These are phyloP conservation scores for Microtus montanus DNA, from an alignment of 2,113 vertebrate genomes.

Conservation along the genomic window DNA sequence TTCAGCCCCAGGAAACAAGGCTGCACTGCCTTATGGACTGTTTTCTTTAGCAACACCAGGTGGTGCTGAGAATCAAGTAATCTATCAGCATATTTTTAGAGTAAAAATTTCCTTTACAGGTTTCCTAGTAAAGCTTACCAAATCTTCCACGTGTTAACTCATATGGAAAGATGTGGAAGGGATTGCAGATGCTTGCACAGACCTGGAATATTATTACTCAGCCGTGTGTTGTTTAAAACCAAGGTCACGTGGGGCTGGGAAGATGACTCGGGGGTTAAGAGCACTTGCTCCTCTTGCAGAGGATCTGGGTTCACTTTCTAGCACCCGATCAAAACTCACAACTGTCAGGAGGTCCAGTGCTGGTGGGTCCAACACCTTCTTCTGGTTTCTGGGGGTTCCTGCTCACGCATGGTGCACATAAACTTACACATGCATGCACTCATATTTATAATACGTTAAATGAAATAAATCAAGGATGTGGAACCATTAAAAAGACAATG, in stretches of 20 bases:
- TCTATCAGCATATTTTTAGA: neutral
- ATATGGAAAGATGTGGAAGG: neutral
- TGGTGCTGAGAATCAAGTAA: slow-evolving; percentile 9
- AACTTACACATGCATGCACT: neutral
- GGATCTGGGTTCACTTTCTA: neutral
- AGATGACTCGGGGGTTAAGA: neutral
- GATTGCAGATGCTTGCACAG: too few relatives aligned
- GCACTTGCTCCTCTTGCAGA: neutral
- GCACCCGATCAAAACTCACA: too few relatives aligned
- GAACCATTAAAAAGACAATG: neutral
- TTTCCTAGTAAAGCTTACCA: neutral
- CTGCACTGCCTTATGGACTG: too few relatives aligned
- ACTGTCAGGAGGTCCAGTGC: neutral
- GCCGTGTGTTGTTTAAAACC: neutral
- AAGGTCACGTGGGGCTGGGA: neutral
- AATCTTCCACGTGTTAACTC: neutral
- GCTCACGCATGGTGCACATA: neutral
- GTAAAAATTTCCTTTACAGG: neutral
- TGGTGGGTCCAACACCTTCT: neutral
- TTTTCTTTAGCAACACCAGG: neutral
- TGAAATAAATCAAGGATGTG: neutral
- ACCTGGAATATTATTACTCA: neutral
- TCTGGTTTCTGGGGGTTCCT: neutral
- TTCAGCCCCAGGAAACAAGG: neutral
- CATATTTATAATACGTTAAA: neutral